Conservation (phyloP, 2,888 invertebrate genomes). For the Neoascia interrupta region DNA sequence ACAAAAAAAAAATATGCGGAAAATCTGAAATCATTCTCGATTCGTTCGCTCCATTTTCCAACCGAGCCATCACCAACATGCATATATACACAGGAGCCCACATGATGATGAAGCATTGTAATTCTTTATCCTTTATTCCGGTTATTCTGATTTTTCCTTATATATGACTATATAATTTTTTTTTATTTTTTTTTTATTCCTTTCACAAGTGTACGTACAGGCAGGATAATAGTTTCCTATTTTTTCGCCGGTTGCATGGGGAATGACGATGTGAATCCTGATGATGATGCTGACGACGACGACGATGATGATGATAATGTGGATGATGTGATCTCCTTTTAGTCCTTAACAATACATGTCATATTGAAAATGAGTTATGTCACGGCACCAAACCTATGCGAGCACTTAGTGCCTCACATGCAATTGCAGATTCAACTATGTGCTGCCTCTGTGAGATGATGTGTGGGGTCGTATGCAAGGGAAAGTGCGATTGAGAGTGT, state of each 20-base stretch:
- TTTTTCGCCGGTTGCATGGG: conserved; percentile 59
- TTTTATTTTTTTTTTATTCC: conserved; percentile 8
- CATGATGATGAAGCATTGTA: conserved; percentile 68
- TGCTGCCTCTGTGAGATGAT: conserved; percentile 11
- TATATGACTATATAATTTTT: conserved; percentile 23
- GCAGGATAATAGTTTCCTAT: conserved; percentile 45
- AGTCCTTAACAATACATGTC: conserved; percentile 65
- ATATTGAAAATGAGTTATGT: conserved; percentile 69
- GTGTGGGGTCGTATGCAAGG: background rate
- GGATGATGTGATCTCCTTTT: conserved; percentile 62
- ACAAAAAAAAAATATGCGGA: conserved; percentile 14
- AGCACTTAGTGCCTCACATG: conserved; percentile 62
- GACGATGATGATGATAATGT: conserved; percentile 51
- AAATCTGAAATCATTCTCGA: conserved; percentile 63
- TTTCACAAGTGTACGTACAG: conserved; percentile 28
- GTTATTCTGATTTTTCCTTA: conserved; percentile 42
- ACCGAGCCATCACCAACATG: conserved; percentile 53
- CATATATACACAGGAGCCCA: conserved; percentile 49
- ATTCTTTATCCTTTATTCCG: conserved; percentile 67
- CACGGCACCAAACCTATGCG: conserved; percentile 65
- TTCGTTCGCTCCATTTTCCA: conserved; percentile 69
- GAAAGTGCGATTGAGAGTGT: conserved; percentile 16
- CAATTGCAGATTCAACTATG: conserved; percentile 39
- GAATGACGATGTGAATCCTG: conserved; percentile 60
- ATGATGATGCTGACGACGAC: conserved; percentile 26